A percentile compares a stretch with the other conserved stretches of the same genome.
These are phyloP conservation scores for Rhegmatorhina hoffmannsi DNA, from an alignment of 2,113 vertebrate genomes.

Conservation along the genomic window DNA sequence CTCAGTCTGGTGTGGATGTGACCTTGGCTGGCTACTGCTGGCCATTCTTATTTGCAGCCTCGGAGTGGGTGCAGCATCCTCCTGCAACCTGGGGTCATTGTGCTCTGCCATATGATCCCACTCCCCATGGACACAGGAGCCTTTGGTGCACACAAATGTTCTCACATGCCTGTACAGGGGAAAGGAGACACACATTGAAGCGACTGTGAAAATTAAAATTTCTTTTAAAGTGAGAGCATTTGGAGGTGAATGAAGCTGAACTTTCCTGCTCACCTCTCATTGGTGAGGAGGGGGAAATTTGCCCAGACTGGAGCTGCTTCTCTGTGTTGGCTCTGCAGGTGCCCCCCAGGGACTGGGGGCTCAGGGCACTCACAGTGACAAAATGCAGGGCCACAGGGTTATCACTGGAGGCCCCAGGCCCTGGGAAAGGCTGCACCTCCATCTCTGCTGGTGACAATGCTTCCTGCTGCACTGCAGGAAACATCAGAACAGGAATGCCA, in stretches of 20 bases:
- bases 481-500: rapidly evolving
- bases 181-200: background rate
- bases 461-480: background rate
- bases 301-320: background rate
- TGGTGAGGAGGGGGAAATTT: background rate
- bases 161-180: background rate
- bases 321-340: background rate
- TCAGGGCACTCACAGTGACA: background rate
- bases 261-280: background rate
- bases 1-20: background rate
- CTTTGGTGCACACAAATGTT: rapidly evolving
- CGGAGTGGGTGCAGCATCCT: background rate
- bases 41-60: background rate
- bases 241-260: background rate
- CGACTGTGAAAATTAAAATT: background rate
- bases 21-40: background rate
- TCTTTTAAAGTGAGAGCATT: background rate
- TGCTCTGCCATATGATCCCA: rapidly evolving
- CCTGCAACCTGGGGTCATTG: background rate
- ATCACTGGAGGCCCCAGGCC: background rate
- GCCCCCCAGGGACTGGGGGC: background rate
- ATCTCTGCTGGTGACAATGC: background rate
- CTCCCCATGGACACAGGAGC: rapidly evolving
- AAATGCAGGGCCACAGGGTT: background rate
- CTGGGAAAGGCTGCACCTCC: background rate